phyloP scores from a whole-genome alignment of 2,113 vertebrate species.

The Oreochromis aureus region DNA sequence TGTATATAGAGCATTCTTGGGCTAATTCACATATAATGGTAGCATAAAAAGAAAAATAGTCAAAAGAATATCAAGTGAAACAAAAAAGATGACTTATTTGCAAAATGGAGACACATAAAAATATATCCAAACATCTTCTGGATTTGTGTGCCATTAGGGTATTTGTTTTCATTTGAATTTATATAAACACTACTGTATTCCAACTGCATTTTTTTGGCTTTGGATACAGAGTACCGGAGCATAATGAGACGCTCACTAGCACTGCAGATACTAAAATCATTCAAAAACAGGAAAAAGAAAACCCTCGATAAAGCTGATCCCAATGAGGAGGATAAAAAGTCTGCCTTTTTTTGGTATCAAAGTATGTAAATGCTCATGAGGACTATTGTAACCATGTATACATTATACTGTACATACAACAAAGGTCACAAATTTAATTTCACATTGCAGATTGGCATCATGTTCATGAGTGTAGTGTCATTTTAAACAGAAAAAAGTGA shows the following conservation, averaged over 20 bases:
- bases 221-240: conserved; percentile 77
- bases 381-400: background rate
- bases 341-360: conserved; percentile 90
- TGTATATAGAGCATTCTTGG: conserved; percentile 86
- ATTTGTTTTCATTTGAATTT: conserved; percentile 72
- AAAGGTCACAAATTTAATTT: conserved; percentile 28
- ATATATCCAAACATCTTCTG: conserved; percentile 65
- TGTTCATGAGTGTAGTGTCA: background rate
- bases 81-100: conserved; percentile 53
- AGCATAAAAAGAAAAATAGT: conserved; percentile 58
- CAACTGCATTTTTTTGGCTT: conserved; percentile 81
- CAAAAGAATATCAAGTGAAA: conserved; percentile 26
- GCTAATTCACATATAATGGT: conserved; percentile 86
- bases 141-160: conserved; percentile 83
- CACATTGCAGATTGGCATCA: conserved; percentile 54
- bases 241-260: conserved; percentile 81
- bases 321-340: conserved; percentile 72
- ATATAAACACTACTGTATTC: conserved; percentile 84
- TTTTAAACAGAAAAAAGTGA: background rate
- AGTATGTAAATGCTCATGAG: conserved; percentile 74
- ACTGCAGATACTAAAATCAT: conserved; percentile 81
- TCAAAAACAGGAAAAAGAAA: conserved; percentile 75
- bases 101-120: conserved; percentile 67
- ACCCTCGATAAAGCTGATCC: conserved; percentile 83
- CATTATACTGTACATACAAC: conserved; percentile 36